Conservation (phyloP, 2,797 vertebrate species). For the Kryptopterus vitreolus region DNA sequence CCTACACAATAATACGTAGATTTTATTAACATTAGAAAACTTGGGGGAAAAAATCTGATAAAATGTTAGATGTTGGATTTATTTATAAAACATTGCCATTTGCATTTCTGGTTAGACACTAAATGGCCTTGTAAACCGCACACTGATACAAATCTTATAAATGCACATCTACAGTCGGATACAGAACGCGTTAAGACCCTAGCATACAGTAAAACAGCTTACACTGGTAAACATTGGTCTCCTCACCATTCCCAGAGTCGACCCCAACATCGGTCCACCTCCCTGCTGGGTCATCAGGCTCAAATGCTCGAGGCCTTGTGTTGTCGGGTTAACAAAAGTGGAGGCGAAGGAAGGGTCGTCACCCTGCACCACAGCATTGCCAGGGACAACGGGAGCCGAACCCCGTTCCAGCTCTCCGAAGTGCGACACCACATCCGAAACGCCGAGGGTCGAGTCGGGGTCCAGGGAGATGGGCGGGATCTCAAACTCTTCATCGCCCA, state of each 20-base stretch:
- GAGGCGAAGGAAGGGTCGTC: conserved; percentile 77
- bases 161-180: neutral
- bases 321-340: conserved; percentile 68
- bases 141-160: neutral
- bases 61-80: no score
- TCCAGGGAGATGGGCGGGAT: conserved; percentile 90
- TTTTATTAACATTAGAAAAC: no score
- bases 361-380: conserved; percentile 71
- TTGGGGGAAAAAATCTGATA: no score
- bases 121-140: no score
- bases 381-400: conserved; percentile 70
- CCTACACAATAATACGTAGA: neutral
- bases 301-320: conserved; percentile 75
- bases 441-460: conserved; percentile 83
- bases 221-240: neutral
- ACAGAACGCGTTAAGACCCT: neutral
- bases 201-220: neutral
- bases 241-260: conserved; percentile 76
- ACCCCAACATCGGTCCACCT: conserved; percentile 69
- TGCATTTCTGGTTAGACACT: no score
- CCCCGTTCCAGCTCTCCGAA: conserved; percentile 82
- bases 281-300: conserved; percentile 72
- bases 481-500: conserved; percentile 95
- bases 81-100: no score
- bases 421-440: conserved; percentile 86